phyloP scores from a whole-genome alignment of 2,888 invertebrate species.

The Cheilosia urbana region DNA sequence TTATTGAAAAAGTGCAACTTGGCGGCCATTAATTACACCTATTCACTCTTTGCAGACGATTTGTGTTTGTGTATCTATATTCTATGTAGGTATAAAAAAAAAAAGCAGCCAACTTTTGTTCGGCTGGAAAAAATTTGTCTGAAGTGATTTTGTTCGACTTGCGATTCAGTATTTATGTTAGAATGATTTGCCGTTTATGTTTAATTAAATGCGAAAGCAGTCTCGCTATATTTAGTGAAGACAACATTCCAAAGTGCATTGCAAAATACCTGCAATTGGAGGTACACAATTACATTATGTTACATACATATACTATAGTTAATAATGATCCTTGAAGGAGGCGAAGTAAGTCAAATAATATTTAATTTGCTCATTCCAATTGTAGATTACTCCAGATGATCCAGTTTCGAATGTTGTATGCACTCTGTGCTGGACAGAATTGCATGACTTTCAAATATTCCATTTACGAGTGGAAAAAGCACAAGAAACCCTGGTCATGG shows the following conservation, averaged over 20 bases:
- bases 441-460: conserved; percentile 75
- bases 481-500: conserved; percentile 44
- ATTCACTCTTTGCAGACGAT: not conserved
- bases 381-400: conserved; percentile 67
- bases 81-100: not conserved
- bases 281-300: conserved; percentile 8
- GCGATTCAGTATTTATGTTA: not conserved
- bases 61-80: conserved; percentile 12
- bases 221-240: conserved; percentile 58
- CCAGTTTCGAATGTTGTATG: conserved; percentile 74
- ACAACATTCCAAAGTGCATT: conserved; percentile 54
- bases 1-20: no score
- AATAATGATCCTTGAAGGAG: not conserved
- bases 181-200: conserved; percentile 67
- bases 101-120: conserved; percentile 22
- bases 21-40: no score
- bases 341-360: not conserved
- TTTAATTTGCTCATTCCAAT: conserved; percentile 44
- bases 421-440: conserved; percentile 73
- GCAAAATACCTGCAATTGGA: conserved; percentile 45
- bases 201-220: conserved; percentile 25
- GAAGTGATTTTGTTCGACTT: not conserved
- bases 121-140: not conserved
- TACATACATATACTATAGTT: not conserved
- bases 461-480: conserved; percentile 68